phyloP scores from a whole-genome alignment of 2,797 vertebrate species.

The Gymnothorax reevesii region DNA sequence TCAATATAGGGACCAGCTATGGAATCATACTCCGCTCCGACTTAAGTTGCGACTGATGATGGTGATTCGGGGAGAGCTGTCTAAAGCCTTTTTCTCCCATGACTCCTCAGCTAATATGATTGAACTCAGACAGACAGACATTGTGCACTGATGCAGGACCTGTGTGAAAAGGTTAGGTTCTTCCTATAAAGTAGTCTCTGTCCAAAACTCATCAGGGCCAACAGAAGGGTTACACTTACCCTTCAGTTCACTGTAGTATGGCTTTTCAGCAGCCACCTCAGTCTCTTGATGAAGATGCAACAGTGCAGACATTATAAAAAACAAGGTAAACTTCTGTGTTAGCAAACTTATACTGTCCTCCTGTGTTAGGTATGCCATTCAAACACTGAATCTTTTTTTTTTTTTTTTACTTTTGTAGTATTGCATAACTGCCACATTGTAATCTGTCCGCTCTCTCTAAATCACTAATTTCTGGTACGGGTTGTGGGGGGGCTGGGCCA shows the following conservation, averaged over 20 bases:
- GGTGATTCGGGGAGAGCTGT: neutral
- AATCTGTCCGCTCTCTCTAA: neutral
- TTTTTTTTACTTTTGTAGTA: neutral
- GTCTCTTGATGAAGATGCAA: neutral
- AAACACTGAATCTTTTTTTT: neutral
- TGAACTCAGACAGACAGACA: neutral
- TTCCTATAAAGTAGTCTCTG: constrained; percentile 29
- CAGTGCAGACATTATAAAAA: neutral
- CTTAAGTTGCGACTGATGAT: neutral
- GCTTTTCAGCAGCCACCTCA: neutral
- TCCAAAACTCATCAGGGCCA: neutral
- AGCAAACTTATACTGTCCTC: neutral
- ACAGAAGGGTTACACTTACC: neutral
- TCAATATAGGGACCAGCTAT: neutral
- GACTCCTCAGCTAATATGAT: neutral
- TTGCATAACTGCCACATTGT: neutral
- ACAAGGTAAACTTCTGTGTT: neutral
- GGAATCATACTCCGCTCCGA: neutral
- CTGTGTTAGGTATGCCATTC: neutral
- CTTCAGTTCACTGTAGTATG: neutral
- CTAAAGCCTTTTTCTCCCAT: neutral
- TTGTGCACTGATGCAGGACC: constrained; percentile 20
- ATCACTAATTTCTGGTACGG: too few species aligned
- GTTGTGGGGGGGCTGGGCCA: too few species aligned
- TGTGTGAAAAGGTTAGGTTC: neutral